Percentiles rank a stretch among this genome's conserved stretches.
phyloP scores from a whole-genome alignment of 2,888 invertebrate genomes.

The Ctena decussata region DNA sequence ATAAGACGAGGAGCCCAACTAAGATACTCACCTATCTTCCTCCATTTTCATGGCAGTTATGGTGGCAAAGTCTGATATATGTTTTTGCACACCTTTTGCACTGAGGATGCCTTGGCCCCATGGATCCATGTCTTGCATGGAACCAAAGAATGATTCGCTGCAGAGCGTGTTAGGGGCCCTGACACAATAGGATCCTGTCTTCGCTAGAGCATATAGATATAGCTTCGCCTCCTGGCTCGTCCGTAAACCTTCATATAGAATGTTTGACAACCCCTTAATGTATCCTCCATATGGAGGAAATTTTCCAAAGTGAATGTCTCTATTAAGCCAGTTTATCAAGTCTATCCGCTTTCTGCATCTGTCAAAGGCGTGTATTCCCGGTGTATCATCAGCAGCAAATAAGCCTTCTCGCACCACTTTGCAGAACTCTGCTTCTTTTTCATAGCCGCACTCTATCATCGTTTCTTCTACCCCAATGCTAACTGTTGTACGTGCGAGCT shows the following conservation, averaged over 20 bases:
- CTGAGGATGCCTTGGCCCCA: slow-evolving; percentile 46
- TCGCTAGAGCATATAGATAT: slow-evolving; percentile 32
- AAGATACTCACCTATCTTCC: slow-evolving; percentile 17
- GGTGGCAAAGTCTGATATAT: slow-evolving; percentile 40
- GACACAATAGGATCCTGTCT: slow-evolving; percentile 47
- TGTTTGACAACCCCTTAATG: slow-evolving; percentile 25
- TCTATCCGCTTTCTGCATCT: slow-evolving; percentile 12
- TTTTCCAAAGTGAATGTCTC: slow-evolving; percentile 27
- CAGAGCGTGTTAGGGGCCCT: slow-evolving; percentile 45
- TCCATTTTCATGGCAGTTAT: slow-evolving; percentile 43
- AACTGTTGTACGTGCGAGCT: slow-evolving; percentile 6
- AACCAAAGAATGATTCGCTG: slow-evolving; percentile 34
- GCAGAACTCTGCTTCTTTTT: slow-evolving; percentile 22
- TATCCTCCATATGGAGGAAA: slow-evolving; percentile 25
- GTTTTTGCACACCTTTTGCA: slow-evolving; percentile 36
- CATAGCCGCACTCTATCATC: slow-evolving; percentile 12
- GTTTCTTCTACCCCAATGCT: neutral
- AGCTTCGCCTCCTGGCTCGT: slow-evolving; percentile 26
- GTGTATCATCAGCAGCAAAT: slow-evolving; percentile 27
- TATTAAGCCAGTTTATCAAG: slow-evolving; percentile 15
- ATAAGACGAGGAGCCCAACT: too few species aligned
- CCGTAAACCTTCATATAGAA: slow-evolving; percentile 28
- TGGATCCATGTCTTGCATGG: slow-evolving; percentile 54
- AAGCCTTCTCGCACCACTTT: slow-evolving; percentile 15
- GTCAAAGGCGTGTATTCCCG: slow-evolving; percentile 4